Base-by-base conservation (phyloP, 2,888 invertebrate species). In the Stenodera caucasica region DNA sequence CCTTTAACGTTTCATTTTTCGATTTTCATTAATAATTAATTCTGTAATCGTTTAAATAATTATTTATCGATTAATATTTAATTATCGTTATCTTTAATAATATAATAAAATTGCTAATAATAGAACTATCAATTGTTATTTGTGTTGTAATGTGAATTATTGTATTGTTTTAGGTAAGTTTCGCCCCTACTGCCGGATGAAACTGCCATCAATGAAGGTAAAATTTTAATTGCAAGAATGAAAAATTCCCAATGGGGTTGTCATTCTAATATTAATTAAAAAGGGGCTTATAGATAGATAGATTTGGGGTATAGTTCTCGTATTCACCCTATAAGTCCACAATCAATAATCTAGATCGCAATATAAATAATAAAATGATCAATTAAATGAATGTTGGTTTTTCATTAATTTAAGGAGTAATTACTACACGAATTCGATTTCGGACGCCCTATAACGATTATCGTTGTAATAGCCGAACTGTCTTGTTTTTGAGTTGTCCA, bases 191-290 rank as follows among this genome's bases (percentile, higher is more conserved):
- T 49, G 45, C 56, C 60, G 63, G 63, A 63, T 63, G 63, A 63
- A 57, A 63, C 63, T 53, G 49, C 63, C 63, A 53, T 55, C 63
- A 53, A 57, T 63, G 63, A 63, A 63, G 63, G 63, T 63, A 63
- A 63, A 63, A 33, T 37, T 52, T 33, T 50, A 49, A 45, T 54
- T 40, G 58, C 21, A 45, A 45, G 9, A 45, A 11, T 32, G 32
- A 32, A 32, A 32, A 11, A 21, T 18, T 18, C 21, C 14, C 21
- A 9, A 40, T 40, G 8, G 37, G 15, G 37, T 37, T 37, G 37
- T 15, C 32, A 12, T 32, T 12, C n/a, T 37, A 33, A 33, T 5
- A 33, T 15, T 9, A 37, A 37, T 37, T 37, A 37, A 15, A 37
- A 15, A 3, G 26, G 7, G 7, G 7, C 7, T 7, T 3, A 7